These are phyloP conservation scores for Pyrrhura leucotis DNA, from an alignment of 2,797 vertebrate genomes.

Conservation along the genomic window DNA sequence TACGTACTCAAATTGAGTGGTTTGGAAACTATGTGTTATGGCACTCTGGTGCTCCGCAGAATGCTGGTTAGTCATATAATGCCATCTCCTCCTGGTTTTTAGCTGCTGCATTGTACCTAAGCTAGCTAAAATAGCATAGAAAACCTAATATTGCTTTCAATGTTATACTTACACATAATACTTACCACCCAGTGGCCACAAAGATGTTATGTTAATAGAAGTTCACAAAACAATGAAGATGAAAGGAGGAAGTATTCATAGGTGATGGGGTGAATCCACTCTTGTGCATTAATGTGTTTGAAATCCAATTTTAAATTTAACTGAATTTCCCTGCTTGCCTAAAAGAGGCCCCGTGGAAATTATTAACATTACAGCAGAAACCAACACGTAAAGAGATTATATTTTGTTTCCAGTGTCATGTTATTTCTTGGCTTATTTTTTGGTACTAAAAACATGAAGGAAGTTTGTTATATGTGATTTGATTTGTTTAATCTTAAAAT, in stretches of 20 bases:
- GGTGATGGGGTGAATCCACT: background rate
- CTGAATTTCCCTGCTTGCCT: background rate
- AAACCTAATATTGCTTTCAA: background rate
- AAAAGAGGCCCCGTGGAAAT: background rate
- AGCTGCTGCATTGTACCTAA: background rate
- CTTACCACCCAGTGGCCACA: background rate
- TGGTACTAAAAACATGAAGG: background rate
- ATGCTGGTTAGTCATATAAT: background rate
- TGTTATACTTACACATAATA: background rate
- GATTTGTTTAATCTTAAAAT: conserved; percentile 3
- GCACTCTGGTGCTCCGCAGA: background rate
- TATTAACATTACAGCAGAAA: background rate
- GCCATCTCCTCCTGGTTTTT: background rate
- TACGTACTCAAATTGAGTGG: background rate
- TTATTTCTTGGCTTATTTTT: background rate
- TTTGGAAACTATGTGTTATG: background rate
- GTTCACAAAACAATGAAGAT: background rate
- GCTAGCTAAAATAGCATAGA: background rate
- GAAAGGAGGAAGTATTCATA: background rate
- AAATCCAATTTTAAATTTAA: background rate
- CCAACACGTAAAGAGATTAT: background rate
- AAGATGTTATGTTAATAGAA: background rate
- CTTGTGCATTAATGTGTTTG: background rate
- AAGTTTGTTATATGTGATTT: background rate
- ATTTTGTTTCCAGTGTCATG: background rate